Evolutionary conservation across 1,140 invertebrate genomes (phyloP).

Genomic region (Drosophila grimshawi): DNA sequence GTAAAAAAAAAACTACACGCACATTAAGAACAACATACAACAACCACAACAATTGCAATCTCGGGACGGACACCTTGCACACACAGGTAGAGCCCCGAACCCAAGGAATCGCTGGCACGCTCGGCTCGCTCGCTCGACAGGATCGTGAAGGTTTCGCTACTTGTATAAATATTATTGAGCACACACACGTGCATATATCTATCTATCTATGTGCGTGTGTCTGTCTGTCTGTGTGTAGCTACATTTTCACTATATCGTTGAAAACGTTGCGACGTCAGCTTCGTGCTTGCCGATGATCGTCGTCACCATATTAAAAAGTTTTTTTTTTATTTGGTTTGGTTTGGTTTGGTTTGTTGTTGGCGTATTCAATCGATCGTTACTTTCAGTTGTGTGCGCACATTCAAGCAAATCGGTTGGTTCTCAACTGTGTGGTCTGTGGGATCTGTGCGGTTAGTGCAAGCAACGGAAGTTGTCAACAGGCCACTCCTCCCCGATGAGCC

Average conservation of each 20-base stretch:
- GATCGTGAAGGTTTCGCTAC: constrained; percentile 41
- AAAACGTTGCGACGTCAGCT: constrained; percentile 6
- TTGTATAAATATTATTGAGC: constrained; percentile 50
- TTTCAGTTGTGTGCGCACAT: constrained; percentile 76
- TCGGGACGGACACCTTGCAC: constrained; percentile 7
- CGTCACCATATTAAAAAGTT: constrained; percentile 37
- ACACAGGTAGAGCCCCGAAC: constrained; percentile 38
- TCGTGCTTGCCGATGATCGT: constrained; percentile 27
- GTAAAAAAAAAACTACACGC: constrained; percentile 34
- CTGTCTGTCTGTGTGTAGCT: constrained; percentile 7
- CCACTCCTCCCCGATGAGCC: constrained; percentile 1
- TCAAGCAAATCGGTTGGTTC: constrained; percentile 76
- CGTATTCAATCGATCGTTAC: constrained; percentile 65
- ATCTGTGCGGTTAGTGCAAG: constrained; percentile 54
- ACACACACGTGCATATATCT: background rate
- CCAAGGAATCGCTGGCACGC: constrained; percentile 43
- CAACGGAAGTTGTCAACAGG: constrained; percentile 58
- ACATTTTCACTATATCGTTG: constrained; percentile 42
- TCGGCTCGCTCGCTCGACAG: constrained; percentile 13
- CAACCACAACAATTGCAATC: constrained; percentile 16
- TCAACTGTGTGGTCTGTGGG: constrained; percentile 7
- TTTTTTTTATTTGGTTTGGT: background rate
- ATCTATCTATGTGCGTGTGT: background rate
- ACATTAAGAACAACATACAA: constrained; percentile 44
- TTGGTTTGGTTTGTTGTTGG: constrained; percentile 9